Conservation (phyloP, 2,888 invertebrate genomes). For the Agriopis leucophaearia region DNA sequence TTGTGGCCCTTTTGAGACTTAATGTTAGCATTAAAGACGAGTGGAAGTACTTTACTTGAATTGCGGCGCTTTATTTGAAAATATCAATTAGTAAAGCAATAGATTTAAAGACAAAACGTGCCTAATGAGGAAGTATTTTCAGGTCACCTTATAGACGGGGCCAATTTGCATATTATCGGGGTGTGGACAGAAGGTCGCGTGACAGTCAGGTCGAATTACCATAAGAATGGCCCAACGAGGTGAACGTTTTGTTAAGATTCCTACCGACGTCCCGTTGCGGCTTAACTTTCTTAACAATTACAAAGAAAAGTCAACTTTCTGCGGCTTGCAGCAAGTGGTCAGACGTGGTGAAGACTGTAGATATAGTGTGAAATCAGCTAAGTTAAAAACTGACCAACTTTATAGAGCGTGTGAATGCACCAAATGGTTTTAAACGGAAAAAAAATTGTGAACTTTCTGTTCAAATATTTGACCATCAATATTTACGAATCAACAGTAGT, state of each 20-base stretch:
- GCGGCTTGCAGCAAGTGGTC: conserved; percentile 23
- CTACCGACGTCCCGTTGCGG: conserved; percentile 68
- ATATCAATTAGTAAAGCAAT: conserved; percentile 45
- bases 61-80: conserved; percentile 3
- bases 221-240: conserved; percentile 81
- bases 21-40: conserved; percentile 24
- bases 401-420: too few species aligned
- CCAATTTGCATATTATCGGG: conserved; percentile 83
- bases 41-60: conserved; percentile 23
- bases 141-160: conserved; percentile 77
- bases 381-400: too few species aligned
- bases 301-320: conserved; percentile 49
- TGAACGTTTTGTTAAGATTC: conserved; percentile 78
- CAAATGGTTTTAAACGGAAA: too few species aligned
- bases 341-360: conserved; percentile 13
- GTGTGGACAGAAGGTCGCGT: conserved; percentile 83
- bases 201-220: conserved; percentile 78
- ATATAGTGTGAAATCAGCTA: neutral
- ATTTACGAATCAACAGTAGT: conserved; percentile 12
- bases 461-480: too few species aligned
- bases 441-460: too few species aligned
- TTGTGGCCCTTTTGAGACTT: conserved; percentile 26
- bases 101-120: conserved; percentile 64
- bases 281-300: conserved; percentile 69
- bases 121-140: conserved; percentile 77